Conservation (phyloP, 2,797 vertebrate species). For the Pogoniulus pusillus region DNA sequence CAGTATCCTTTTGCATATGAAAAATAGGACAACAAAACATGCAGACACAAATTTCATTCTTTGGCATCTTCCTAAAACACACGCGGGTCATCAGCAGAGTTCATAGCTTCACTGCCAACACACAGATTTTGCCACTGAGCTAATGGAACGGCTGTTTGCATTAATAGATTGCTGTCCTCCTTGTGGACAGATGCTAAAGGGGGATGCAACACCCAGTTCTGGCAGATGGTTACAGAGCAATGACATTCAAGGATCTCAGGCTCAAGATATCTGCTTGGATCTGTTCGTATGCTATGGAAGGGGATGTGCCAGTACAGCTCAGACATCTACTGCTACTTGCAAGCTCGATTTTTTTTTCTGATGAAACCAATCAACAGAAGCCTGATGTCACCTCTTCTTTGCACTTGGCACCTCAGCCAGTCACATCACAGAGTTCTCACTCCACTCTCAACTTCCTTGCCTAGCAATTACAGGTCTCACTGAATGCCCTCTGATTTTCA, state of each 20-base stretch:
- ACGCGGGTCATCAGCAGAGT: background rate
- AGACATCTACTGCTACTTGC: background rate
- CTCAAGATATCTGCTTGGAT: background rate
- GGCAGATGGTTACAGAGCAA: background rate
- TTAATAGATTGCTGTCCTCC: constrained; percentile 7
- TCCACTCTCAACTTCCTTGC: background rate
- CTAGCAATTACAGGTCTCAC: background rate
- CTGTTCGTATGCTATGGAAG: background rate
- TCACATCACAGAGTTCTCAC: accelerated
- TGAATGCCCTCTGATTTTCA: background rate
- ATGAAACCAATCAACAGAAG: background rate
- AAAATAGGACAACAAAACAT: background rate
- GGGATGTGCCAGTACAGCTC: background rate
- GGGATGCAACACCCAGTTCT: background rate
- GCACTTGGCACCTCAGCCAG: background rate
- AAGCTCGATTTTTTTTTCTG: background rate
- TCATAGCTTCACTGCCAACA: background rate
- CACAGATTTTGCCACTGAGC: background rate
- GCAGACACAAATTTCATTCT: background rate
- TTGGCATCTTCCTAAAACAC: background rate
- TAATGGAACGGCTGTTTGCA: background rate
- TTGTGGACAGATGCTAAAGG: background rate
- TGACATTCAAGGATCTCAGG: background rate
- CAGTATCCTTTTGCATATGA: background rate
- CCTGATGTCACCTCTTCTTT: background rate